phyloP scores from a whole-genome alignment of 2,797 vertebrate species.

The Tinamus major region DNA sequence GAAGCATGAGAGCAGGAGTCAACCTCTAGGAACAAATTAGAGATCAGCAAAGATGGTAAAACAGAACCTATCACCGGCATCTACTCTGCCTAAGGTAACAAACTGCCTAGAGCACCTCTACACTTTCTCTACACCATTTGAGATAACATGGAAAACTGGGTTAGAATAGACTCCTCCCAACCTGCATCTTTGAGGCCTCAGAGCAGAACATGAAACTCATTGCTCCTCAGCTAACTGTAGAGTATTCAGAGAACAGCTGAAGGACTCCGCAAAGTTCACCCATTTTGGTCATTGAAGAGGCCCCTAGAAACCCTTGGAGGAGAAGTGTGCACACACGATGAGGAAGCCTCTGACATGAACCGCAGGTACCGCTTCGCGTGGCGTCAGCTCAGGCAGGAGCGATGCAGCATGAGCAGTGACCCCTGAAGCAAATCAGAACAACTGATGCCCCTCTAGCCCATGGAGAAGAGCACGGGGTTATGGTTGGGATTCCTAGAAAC shows the following conservation, averaged over 20 bases:
- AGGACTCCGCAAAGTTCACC: neutral
- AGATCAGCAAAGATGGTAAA: neutral
- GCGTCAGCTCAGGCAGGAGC: neutral
- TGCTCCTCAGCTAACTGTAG: neutral
- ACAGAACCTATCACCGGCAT: neutral
- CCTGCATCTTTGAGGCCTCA: neutral
- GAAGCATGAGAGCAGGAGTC: neutral
- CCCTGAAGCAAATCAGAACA: neutral
- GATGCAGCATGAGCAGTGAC: neutral
- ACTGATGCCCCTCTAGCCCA: neutral
- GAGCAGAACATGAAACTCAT: neutral
- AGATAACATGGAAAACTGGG: neutral
- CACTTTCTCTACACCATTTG: neutral
- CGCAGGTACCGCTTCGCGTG: neutral
- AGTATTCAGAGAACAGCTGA: neutral
- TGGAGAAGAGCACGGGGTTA: neutral
- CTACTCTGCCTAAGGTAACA: neutral
- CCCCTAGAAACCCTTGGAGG: neutral
- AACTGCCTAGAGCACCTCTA: neutral
- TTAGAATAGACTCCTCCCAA: neutral
- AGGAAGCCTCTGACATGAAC: neutral
- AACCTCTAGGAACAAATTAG: neutral
- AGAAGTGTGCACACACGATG: neutral
- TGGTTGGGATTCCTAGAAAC: neutral
- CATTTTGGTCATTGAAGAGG: neutral